These are phyloP conservation scores for Baryphthengus martii DNA, from an alignment of 2,113 vertebrate genomes.

Conservation along the genomic window DNA sequence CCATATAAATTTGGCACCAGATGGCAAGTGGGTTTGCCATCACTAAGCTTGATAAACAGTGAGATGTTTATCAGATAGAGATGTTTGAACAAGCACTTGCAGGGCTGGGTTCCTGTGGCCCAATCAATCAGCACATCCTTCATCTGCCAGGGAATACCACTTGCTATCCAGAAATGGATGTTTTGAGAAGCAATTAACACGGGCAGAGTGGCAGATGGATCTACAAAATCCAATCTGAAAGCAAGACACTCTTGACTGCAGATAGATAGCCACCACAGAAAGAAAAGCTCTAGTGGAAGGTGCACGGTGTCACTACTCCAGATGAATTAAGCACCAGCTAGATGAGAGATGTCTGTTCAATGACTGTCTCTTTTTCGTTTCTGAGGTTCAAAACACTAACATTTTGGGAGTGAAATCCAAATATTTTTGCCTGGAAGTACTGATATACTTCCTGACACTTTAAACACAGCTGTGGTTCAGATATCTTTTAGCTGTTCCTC, in stretches of 20 bases:
- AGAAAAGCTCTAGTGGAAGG: not conserved
- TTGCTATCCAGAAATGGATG: not conserved
- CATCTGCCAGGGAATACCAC: not conserved
- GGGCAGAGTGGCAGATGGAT: not conserved
- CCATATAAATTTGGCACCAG: not conserved
- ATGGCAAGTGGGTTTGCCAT: not conserved
- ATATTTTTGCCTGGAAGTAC: not conserved
- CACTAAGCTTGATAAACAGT: not conserved
- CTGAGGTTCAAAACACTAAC: not conserved
- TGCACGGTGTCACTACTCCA: not conserved
- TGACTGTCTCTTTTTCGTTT: not conserved
- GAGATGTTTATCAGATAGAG: not conserved
- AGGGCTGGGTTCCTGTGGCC: not conserved
- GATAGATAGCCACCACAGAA: not conserved
- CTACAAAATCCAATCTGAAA: not conserved
- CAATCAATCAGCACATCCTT: not conserved
- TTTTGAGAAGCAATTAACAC: not conserved
- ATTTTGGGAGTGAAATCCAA: not conserved
- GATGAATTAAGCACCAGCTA: not conserved
- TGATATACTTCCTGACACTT: not conserved
- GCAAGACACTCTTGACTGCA: not conserved
- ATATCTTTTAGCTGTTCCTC: not conserved
- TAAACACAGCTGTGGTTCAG: not conserved
- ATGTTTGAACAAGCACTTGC: not conserved
- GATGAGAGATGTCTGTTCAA: not conserved